A percentile compares a stretch with the other conserved stretches of the same genome.
Evolutionary conservation across 2,797 vertebrate genomes (phyloP).

Genomic region (Scolopax rusticola): DNA sequence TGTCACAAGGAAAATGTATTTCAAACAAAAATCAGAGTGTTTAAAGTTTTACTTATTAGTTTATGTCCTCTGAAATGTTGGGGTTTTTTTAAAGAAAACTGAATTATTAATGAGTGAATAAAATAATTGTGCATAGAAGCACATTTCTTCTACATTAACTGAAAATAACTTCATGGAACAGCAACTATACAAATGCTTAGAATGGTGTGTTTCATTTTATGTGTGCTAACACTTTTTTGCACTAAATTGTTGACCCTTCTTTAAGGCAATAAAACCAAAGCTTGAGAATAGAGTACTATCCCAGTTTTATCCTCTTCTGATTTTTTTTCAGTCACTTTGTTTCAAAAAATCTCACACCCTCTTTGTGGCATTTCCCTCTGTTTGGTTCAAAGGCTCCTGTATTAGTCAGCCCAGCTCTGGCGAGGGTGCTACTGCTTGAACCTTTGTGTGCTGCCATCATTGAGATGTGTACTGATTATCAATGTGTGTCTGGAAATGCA

Average conservation of each 20-base stretch:
- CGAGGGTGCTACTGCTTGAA: background rate
- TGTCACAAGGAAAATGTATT: background rate
- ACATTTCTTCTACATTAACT: background rate
- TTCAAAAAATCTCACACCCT: background rate
- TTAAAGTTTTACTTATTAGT: background rate
- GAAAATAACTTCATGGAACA: background rate
- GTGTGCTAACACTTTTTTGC: background rate
- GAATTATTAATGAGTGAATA: background rate
- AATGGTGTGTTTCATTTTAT: background rate
- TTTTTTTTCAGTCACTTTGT: background rate
- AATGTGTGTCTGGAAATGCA: background rate
- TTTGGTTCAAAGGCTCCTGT: background rate
- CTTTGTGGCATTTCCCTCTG: background rate
- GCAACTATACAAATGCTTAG: background rate
- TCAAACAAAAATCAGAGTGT: background rate
- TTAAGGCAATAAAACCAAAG: background rate
- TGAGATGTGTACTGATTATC: background rate
- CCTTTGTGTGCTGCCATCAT: background rate
- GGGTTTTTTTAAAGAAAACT: conserved; percentile 11
- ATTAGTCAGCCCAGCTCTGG: background rate
- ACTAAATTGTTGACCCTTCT: background rate
- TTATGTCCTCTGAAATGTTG: conserved; percentile 20
- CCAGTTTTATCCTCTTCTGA: background rate
- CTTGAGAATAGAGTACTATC: background rate
- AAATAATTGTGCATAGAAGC: background rate